Conservation (phyloP, 2,888 invertebrate genomes). For the Eurytoma californica region DNA sequence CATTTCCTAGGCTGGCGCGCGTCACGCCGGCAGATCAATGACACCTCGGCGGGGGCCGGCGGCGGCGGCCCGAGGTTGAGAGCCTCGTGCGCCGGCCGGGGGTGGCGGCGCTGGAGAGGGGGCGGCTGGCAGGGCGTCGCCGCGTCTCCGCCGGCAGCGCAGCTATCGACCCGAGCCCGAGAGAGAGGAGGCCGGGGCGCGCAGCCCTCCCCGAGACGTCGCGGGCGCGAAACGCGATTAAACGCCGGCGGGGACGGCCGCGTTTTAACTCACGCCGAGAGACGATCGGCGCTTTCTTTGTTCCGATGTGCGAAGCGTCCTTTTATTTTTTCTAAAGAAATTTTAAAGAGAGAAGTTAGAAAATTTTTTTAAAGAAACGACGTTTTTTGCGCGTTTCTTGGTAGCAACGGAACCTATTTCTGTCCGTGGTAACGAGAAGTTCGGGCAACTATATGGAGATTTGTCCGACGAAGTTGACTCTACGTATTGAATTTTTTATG, state of each 20-base stretch:
- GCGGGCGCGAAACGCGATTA: constrained; percentile 41
- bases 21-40: constrained; percentile 51
- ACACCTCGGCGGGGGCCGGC: constrained; percentile 35
- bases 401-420: background rate
- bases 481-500: constrained; percentile 15
- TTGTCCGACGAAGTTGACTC: background rate
- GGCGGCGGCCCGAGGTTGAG: constrained; percentile 68
- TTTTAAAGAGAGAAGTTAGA: too few species aligned
- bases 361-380: too few species aligned
- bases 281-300: too few species aligned
- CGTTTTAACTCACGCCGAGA: background rate
- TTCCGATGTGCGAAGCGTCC: too few species aligned
- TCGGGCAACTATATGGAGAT: constrained; percentile 17
- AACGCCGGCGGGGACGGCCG: background rate
- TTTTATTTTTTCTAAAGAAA: too few species aligned
- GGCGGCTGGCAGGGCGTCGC: constrained; percentile 71
- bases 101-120: constrained; percentile 63
- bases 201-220: constrained; percentile 54
- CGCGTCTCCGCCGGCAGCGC: constrained; percentile 71
- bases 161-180: constrained; percentile 69
- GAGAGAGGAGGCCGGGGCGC: constrained; percentile 49
- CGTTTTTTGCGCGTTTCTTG: too few species aligned
- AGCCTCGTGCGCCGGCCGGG: constrained; percentile 67
- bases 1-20: background rate
- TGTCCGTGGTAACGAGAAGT: background rate